Conservation (phyloP, 2,888 invertebrate genomes). For the Parnassius smintheus region DNA sequence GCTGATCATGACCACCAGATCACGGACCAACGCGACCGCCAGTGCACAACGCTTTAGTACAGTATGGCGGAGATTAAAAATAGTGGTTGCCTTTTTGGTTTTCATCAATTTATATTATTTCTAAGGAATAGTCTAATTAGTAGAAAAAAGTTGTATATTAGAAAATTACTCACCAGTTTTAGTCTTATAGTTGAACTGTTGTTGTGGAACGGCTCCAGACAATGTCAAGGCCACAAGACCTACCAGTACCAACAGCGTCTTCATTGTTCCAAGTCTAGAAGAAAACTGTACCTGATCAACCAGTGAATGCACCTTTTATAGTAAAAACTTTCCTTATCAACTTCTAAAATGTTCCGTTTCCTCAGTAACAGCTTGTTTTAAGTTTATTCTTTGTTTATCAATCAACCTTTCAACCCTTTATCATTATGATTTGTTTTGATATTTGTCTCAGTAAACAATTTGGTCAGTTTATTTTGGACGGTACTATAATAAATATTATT, state of each 20-base stretch:
- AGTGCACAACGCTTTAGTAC: not conserved
- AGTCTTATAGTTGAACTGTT: conserved; percentile 38
- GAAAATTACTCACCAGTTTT: conserved; percentile 42
- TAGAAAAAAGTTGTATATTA: conserved; percentile 3
- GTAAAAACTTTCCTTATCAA: conserved; percentile 33
- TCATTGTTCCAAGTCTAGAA: conserved; percentile 60
- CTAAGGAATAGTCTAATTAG: not conserved
- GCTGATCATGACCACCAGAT: too few relatives aligned
- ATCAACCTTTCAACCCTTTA: conserved; percentile 17
- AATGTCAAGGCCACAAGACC: conserved; percentile 61
- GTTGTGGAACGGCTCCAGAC: conserved; percentile 46
- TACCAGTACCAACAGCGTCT: conserved; percentile 69
- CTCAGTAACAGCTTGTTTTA: conserved; percentile 29
- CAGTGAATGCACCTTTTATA: conserved; percentile 35
- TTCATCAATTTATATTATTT: not conserved
- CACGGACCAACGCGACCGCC: too few relatives aligned
- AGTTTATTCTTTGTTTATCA: conserved; percentile 21
- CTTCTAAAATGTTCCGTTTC: conserved; percentile 24
- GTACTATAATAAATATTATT: too few relatives aligned
- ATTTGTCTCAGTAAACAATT: not conserved
- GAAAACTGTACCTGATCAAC: conserved; percentile 53
- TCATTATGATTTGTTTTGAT: conserved; percentile 3
- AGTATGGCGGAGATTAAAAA: not conserved
- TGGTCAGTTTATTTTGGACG: not conserved
- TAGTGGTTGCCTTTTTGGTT: too few relatives aligned